Conservation (phyloP, 2,113 vertebrate genomes). For the Labrus mixtus region DNA sequence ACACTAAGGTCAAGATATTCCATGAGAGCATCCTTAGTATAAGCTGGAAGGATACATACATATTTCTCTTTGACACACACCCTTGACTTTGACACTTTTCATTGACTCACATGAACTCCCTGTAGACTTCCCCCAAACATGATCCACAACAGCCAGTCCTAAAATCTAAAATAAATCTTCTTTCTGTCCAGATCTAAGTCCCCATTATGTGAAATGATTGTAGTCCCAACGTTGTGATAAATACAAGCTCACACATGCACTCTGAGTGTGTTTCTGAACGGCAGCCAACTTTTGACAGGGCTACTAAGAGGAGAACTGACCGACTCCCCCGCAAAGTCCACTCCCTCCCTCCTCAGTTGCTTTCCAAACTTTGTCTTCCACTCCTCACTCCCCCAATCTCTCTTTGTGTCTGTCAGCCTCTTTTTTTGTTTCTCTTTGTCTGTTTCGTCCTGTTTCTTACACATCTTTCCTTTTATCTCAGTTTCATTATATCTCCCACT, state of each 20-base stretch:
- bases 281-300: conserved; percentile 59
- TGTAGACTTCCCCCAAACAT: neutral
- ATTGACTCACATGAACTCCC: neutral
- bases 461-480: neutral
- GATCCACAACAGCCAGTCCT: neutral
- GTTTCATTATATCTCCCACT: neutral
- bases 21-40: conserved; percentile 8
- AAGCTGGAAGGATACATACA: neutral
- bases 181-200: neutral
- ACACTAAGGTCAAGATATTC: neutral
- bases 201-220: neutral
- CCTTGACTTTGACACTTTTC: neutral
- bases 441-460: neutral
- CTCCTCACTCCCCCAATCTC: conserved; percentile 37
- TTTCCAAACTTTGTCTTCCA: conserved; percentile 35
- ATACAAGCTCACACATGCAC: conserved; percentile 23
- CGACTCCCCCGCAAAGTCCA: conserved; percentile 59
- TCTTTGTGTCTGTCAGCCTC: conserved; percentile 8
- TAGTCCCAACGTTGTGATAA: conserved; percentile 5
- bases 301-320: conserved; percentile 50
- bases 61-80: neutral
- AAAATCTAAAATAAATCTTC: neutral
- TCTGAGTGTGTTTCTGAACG: conserved; percentile 52
- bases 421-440: conserved; percentile 21
- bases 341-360: conserved; percentile 43